Evolutionary conservation across 2,888 invertebrate genomes (phyloP).

Genomic region (Thecophora atra): DNA sequence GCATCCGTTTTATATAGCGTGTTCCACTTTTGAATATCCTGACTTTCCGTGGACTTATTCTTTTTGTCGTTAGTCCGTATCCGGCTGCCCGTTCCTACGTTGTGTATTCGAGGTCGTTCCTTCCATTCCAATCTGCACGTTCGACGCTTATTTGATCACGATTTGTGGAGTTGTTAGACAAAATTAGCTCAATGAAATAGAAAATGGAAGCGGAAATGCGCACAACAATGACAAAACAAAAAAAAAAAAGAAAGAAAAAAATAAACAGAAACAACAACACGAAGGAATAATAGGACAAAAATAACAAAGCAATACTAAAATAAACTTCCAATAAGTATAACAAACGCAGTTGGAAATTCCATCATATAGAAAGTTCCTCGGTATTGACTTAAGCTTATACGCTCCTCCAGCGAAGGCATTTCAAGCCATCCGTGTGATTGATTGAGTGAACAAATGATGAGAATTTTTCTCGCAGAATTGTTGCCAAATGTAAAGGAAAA

Average conservation of each 20-base stretch:
- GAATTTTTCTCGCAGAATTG: conserved; percentile 17
- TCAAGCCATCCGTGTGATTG: not conserved
- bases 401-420: not conserved
- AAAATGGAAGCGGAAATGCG: conserved; percentile 33
- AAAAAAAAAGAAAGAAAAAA: conserved; percentile 11
- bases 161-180: conserved; percentile 47
- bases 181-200: conserved; percentile 47
- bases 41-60: not conserved
- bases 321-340: conserved; percentile 27
- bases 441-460: conserved; percentile 15
- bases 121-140: conserved; percentile 41
- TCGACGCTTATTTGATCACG: conserved; percentile 48
- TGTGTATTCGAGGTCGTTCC: not conserved
- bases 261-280: conserved; percentile 12
- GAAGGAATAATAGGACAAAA: not conserved
- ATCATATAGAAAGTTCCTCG: conserved; percentile 5
- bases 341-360: conserved; percentile 15
- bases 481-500: conserved; percentile 5
- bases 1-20: not conserved
- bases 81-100: not conserved
- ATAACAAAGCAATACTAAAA: conserved; percentile 26
- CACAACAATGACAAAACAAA: conserved; percentile 12
- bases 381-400: not conserved
- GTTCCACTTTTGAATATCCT: not conserved
- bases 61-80: not conserved